These are phyloP conservation scores for Therioaphis trifolii DNA, from an alignment of 2,888 invertebrate species.

Conservation along the genomic window DNA sequence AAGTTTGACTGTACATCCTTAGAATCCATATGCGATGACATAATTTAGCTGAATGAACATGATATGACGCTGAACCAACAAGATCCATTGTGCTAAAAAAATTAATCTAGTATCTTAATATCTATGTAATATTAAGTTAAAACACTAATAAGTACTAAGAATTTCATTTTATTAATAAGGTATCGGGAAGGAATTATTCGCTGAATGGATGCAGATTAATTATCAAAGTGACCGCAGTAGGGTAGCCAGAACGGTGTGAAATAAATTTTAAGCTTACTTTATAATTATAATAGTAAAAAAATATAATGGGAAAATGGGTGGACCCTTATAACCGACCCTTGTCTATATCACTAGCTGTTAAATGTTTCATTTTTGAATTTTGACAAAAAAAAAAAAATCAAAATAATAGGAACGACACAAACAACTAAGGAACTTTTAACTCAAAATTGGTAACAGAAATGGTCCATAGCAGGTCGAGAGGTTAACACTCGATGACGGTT, in stretches of 20 bases:
- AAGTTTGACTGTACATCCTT: too few species aligned
- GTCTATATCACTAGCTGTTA: neutral
- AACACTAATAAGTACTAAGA: neutral
- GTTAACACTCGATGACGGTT: neutral
- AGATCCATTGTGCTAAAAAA: neutral
- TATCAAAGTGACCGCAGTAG: neutral
- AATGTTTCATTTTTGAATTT: neutral
- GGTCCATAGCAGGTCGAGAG: conserved; percentile 4
- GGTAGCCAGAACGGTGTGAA: neutral
- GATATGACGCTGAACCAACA: neutral
- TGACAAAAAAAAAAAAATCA: neutral
- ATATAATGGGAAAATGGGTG: neutral
- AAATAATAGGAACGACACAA: conserved; percentile 39
- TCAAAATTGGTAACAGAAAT: conserved; percentile 20
- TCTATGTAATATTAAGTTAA: neutral
- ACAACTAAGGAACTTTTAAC: conserved; percentile 22
- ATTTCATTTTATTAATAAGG: neutral
- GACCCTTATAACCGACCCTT: neutral
- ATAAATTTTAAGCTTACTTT: neutral
- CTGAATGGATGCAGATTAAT: neutral
- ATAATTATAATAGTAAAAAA: too few species aligned
- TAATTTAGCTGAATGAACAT: too few species aligned
- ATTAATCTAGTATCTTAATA: neutral
- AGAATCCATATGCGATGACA: too few species aligned
- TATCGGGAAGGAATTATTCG: neutral